Conservation (phyloP, 2,888 invertebrate species). For the Lepas anatifera region DNA sequence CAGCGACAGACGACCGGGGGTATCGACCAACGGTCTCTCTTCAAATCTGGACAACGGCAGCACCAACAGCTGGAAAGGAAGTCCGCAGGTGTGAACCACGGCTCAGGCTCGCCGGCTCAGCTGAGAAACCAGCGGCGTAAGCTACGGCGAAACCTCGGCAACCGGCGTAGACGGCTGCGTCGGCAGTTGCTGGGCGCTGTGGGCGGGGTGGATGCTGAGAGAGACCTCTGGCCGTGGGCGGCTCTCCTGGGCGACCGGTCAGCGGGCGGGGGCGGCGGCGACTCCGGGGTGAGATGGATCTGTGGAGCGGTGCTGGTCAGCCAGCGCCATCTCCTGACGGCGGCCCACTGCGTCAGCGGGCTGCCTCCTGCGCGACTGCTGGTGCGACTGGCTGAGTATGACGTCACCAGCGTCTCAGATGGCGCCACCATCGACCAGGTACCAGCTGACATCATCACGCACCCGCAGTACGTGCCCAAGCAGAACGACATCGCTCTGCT, state of each 20-base stretch:
- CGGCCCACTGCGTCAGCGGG: conserved; percentile 25
- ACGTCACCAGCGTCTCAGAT: background rate
- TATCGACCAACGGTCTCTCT: no score
- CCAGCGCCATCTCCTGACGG: conserved; percentile 28
- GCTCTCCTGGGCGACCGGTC: conserved; percentile 30
- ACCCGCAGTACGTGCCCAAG: background rate
- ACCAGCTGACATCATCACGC: background rate
- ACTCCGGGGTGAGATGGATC: no score
- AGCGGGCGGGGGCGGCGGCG: conserved; percentile 28
- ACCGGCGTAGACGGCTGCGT: conserved; percentile 19
- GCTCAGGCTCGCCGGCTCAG: no score
- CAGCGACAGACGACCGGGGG: no score
- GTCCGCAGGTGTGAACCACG: no score
- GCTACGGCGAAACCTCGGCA: no score
- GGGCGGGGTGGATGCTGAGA: conserved; percentile 28
- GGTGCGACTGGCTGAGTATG: background rate
- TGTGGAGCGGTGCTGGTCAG: conserved; percentile 33
- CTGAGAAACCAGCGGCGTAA: no score
- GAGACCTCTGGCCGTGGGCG: conserved; percentile 31
- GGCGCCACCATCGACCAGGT: background rate
- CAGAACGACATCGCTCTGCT: conserved; percentile 41
- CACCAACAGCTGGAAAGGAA: no score
- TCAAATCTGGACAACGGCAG: no score
- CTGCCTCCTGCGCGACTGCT: conserved; percentile 33
- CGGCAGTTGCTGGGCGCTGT: conserved; percentile 29